Evolutionary conservation across 2,113 vertebrate genomes (phyloP), one percentile per base, ranked within the genome.

Genomic region (Clupea harengus): DNA sequence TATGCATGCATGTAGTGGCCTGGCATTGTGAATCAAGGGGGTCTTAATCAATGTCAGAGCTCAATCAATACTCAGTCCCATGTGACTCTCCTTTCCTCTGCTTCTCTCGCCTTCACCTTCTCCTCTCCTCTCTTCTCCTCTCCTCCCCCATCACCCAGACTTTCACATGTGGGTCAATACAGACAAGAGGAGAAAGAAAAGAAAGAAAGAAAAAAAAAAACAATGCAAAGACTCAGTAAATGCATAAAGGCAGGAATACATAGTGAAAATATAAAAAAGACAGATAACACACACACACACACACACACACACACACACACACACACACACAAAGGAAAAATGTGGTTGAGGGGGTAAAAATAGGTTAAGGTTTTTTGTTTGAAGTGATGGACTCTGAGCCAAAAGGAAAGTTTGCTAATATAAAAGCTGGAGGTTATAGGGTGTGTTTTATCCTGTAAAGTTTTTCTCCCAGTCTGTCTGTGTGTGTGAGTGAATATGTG

Each of bases 11-110:
- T 88, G 89, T 88, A 88, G 88, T 89, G 84, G 86, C 87, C 83
- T 90, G 88, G 89, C 91, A 92, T 90, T 93, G 94, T 93, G 94
- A 94, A 94, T 94, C 93, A 92, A 89, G 88, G 91, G 91, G 92
- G 90, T 89, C 93, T 95, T 95, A 95, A 95, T 95, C 94, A 95
- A 94, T 93, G 94, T 95, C 94, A 94, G 89, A 89, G 91, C 91
- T 92, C 91, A 94, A 95, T 95, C 94, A 94, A 95, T 95, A 94
- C 88, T 89, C 87, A 81, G 91, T 94, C 94, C 94, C 94, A 92
- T 93, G 93, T 93, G 93, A 92, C 86, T 78, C 83, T 87, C 84
- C 64, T 89, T 84, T 87, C 83, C 85, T 88, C 85, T 86, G 85
- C 78, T 88, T 82, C 85, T 84, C 86, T 88, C 86, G 87, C 88